Percentiles rank a stretch among this genome's conserved stretches.
Conservation (phyloP, 2,888 invertebrate genomes). For the Endomychus coccineus region DNA sequence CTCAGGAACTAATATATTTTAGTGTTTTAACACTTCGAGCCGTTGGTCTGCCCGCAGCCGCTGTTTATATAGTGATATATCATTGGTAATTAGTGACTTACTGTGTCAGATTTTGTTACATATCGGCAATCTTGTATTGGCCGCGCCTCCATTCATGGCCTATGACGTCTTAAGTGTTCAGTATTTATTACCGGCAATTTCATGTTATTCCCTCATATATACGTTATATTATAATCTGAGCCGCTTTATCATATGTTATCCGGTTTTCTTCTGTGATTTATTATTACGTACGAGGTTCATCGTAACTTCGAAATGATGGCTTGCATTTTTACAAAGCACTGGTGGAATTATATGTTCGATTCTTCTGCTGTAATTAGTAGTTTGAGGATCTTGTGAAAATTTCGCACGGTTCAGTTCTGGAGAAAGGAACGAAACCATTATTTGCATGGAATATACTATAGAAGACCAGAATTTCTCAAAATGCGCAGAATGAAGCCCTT, state of each 20-base stretch:
- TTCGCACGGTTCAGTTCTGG: too few relatives aligned
- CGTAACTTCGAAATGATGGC: too few relatives aligned
- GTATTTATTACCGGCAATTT: conserved; percentile 38
- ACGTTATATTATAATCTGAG: conserved; percentile 35
- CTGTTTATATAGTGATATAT: conserved; percentile 44
- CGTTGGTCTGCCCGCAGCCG: conserved; percentile 38
- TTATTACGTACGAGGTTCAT: too few relatives aligned
- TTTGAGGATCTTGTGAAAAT: too few relatives aligned
- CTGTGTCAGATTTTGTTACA: conserved; percentile 40
- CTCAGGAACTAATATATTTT: conserved; percentile 43
- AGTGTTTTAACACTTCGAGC: conserved; percentile 43
- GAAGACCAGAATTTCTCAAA: too few relatives aligned
- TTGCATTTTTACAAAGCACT: too few relatives aligned
- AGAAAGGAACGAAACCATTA: too few relatives aligned
- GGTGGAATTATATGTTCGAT: too few relatives aligned
- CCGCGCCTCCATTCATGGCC: conserved; percentile 36
- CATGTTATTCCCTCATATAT: conserved; percentile 33
- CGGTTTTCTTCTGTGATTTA: conserved; percentile 32
- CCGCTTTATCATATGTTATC: conserved; percentile 34
- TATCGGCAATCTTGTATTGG: conserved; percentile 36
- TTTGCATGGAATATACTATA: too few relatives aligned
- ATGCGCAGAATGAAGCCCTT: too few relatives aligned
- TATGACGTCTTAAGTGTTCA: conserved; percentile 39
- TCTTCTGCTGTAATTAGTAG: too few relatives aligned
- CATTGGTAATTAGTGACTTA: conserved; percentile 43